Evolutionary conservation across 2,888 invertebrate genomes (phyloP).

Genomic region (Eudasyphora cyanicolor): DNA sequence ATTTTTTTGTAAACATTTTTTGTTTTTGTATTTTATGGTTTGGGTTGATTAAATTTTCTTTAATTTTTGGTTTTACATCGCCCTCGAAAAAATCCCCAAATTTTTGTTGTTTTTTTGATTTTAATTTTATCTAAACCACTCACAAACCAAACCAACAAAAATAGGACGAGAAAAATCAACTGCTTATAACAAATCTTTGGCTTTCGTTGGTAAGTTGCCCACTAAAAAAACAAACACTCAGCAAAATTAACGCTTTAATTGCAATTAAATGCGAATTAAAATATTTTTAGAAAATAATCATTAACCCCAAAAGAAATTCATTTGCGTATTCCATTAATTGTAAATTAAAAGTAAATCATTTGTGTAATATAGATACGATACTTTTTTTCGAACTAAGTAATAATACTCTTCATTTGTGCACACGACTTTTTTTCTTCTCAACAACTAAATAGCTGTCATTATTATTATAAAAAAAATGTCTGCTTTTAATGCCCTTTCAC

Average conservation of each 20-base stretch:
- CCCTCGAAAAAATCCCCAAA: constrained; percentile 42
- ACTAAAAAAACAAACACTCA: constrained; percentile 70
- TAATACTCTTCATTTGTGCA: constrained; percentile 4
- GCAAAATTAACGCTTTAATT: constrained; percentile 40
- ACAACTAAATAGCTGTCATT: constrained; percentile 1
- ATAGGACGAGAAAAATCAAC: constrained; percentile 98
- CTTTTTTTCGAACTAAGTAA: too few species aligned
- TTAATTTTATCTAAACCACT: constrained; percentile 35
- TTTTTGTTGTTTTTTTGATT: constrained; percentile 75
- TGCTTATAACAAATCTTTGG: constrained; percentile 97
- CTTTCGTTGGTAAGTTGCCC: constrained; percentile 93
- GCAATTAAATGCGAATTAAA: constrained; percentile 36
- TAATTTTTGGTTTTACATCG: constrained; percentile 80
- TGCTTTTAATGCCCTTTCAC: neutral
- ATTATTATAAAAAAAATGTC: neutral
- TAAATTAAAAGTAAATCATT: constrained; percentile 6
- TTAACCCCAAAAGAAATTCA: neutral
- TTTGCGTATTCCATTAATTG: neutral
- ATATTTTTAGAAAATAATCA: constrained; percentile 49
- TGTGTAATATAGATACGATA: constrained; percentile 6
- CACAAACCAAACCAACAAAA: constrained; percentile 38
- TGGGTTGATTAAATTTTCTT: constrained; percentile 82
- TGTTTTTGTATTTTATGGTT: constrained; percentile 60
- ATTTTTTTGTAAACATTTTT: constrained; percentile 53
- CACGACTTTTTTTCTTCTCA: neutral